phyloP scores from a whole-genome alignment of 2,797 vertebrate genomes.

The Sebastes matsubarae region DNA sequence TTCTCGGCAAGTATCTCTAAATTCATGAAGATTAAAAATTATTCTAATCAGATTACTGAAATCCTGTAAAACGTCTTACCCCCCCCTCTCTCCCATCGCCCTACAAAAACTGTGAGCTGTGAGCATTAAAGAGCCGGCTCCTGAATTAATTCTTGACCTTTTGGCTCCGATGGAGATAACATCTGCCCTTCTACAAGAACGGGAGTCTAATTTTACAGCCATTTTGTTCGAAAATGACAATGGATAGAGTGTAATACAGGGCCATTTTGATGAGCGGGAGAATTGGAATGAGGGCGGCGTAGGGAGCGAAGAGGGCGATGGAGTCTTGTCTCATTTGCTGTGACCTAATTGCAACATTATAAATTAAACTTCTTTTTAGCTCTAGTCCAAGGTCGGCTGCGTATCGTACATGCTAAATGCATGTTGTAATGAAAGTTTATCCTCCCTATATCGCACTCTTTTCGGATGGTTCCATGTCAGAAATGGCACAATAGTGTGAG shows the following conservation, averaged over 20 bases:
- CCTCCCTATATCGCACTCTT: background rate
- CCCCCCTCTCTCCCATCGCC: background rate
- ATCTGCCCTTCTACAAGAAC: conserved; percentile 67
- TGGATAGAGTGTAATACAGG: conserved; percentile 64
- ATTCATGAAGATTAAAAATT: conserved; percentile 44
- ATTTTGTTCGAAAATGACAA: conserved; percentile 73
- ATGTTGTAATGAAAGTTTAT: background rate
- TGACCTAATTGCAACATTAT: conserved; percentile 67
- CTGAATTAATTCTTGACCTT: conserved; percentile 81
- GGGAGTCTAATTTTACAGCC: conserved; percentile 74
- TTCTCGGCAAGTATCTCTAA: conserved; percentile 1
- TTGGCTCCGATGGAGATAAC: conserved; percentile 69
- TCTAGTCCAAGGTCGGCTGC: conserved; percentile 13
- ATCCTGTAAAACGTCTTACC: conserved; percentile 12
- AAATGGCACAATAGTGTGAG: conserved; percentile 12
- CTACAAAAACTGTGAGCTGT: conserved; percentile 36
- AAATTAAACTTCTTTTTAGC: conserved; percentile 49
- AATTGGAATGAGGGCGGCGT: conserved; percentile 54
- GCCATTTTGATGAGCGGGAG: conserved; percentile 62
- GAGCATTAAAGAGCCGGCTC: conserved; percentile 62
- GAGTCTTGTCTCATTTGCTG: conserved; percentile 75
- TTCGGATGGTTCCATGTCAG: background rate
- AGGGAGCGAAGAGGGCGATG: conserved; percentile 65
- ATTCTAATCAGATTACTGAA: conserved; percentile 45
- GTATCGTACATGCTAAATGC: conserved; percentile 10